Evolutionary conservation across 2,113 vertebrate species (phyloP).

Genomic region (Sylvilagus bachmani): DNA sequence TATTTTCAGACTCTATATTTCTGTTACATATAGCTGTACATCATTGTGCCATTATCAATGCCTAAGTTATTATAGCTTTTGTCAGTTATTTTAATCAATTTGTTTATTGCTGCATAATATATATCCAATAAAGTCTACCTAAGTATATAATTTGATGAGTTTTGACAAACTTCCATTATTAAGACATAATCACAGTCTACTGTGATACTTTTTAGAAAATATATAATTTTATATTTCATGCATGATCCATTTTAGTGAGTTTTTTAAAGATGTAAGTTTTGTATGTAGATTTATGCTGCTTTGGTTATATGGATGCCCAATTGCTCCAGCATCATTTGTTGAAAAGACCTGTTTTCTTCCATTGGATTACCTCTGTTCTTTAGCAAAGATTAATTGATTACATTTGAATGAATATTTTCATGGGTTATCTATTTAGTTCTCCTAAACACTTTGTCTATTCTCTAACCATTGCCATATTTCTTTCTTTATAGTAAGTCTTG

Average conservation of each 20-base stretch:
- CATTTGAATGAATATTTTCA: background rate
- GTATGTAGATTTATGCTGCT: background rate
- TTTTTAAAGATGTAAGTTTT: background rate
- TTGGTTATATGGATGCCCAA: background rate
- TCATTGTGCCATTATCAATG: background rate
- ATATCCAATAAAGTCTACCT: background rate
- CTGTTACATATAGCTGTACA: background rate
- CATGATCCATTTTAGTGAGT: background rate
- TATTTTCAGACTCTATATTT: background rate
- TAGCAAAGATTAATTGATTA: background rate
- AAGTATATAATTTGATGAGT: background rate
- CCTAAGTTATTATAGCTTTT: constrained; percentile 38
- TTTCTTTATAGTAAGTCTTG: background rate
- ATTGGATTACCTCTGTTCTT: background rate
- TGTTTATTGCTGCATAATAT: background rate
- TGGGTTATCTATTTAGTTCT: background rate
- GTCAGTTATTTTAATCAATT: constrained; percentile 12
- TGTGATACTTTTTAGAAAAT: background rate
- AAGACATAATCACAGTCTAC: background rate
- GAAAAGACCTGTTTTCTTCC: background rate
- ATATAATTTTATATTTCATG: background rate
- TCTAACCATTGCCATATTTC: background rate
- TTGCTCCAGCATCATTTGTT: background rate
- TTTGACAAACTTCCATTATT: background rate
- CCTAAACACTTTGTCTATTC: background rate